Conservation (phyloP, 2,113 vertebrate genomes). For the Paramormyrops kingsleyae region DNA sequence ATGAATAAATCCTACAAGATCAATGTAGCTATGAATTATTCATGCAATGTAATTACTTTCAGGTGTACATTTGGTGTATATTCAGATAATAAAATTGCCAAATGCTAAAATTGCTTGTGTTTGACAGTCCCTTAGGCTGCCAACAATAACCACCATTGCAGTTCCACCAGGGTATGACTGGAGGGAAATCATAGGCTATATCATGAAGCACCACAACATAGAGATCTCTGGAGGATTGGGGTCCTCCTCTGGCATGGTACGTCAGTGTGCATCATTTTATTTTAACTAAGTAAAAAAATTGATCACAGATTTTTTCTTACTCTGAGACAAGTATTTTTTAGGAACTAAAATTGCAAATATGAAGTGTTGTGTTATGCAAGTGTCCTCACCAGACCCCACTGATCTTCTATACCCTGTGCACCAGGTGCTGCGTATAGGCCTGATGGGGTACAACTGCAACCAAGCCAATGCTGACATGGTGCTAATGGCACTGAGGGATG, state of each 20-base stretch:
- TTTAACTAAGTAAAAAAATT: not conserved
- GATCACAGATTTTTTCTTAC: not conserved
- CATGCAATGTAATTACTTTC: not conserved
- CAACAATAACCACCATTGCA: constrained; percentile 78
- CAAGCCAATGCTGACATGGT: constrained; percentile 68
- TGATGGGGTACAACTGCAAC: constrained; percentile 89
- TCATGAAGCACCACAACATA: constrained; percentile 72
- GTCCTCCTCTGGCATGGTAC: constrained; percentile 77
- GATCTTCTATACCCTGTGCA: constrained; percentile 7
- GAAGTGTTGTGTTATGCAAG: not conserved
- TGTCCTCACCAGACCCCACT: not conserved
- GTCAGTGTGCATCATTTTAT: not conserved
- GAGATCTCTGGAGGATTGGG: constrained; percentile 87
- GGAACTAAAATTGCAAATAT: not conserved
- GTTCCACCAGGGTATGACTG: constrained; percentile 78
- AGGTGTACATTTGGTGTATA: not conserved
- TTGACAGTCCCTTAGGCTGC: constrained; percentile 68
- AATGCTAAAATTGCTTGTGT: not conserved
- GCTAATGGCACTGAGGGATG: constrained; percentile 66
- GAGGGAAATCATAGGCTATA: constrained; percentile 70
- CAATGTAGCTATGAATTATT: not conserved
- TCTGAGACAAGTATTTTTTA: not conserved
- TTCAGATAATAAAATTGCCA: not conserved
- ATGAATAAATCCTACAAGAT: not conserved
- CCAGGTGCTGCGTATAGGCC: constrained; percentile 87